Evolutionary conservation across 1,140 invertebrate species (phyloP).

Genomic region (Capitella teleta): DNA sequence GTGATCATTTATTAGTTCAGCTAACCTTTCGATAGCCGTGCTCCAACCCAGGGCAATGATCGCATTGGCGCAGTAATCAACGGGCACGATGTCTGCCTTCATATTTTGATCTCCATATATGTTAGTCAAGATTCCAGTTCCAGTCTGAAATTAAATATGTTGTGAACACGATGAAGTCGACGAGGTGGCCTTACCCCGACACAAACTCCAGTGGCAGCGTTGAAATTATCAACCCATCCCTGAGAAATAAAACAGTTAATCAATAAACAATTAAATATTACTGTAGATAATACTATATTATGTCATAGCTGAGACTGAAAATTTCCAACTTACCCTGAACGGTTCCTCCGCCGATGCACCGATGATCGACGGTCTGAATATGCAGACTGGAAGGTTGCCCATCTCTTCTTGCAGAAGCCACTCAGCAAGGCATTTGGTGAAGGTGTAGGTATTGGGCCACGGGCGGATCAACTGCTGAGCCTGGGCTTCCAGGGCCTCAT

Average conservation of each 20-base stretch:
- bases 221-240: conserved; percentile 40
- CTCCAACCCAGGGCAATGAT: conserved; percentile 70
- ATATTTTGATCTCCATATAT: conserved; percentile 62
- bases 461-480: conserved; percentile 59
- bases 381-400: conserved; percentile 59
- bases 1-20: too few relatives aligned
- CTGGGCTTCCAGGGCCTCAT: conserved; percentile 56
- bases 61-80: conserved; percentile 81
- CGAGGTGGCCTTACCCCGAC: conserved; percentile 5
- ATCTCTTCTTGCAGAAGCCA: conserved; percentile 45
- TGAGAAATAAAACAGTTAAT: conserved; percentile 10
- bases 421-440: conserved; percentile 47
- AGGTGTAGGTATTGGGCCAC: conserved; percentile 49
- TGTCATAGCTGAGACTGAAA: too few relatives aligned
- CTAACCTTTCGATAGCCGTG: conserved; percentile 44
- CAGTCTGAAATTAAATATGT: conserved; percentile 21
- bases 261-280: too few relatives aligned
- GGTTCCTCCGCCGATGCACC: conserved; percentile 86
- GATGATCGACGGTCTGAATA: conserved; percentile 88
- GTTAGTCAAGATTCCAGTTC: conserved; percentile 75
- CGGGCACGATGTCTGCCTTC: conserved; percentile 85
- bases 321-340: conserved; percentile 48
- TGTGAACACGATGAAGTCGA: neutral
- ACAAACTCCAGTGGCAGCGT: conserved; percentile 34
- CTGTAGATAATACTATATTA: too few relatives aligned